Percentiles rank a stretch among this genome's conserved stretches.
Evolutionary conservation across 2,113 vertebrate genomes (phyloP).

Genomic region (Etheostoma cragini): DNA sequence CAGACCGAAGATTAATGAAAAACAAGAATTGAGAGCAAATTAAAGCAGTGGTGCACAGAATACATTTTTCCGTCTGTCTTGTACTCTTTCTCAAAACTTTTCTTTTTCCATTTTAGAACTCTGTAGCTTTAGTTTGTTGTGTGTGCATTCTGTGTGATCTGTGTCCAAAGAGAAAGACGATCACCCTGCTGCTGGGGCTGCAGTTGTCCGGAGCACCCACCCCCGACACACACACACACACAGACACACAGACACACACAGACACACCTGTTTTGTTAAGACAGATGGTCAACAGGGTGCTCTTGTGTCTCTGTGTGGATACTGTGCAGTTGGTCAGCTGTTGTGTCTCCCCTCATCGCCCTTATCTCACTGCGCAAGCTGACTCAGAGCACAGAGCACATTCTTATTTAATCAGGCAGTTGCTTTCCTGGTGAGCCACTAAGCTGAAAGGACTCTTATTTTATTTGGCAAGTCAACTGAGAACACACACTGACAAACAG

Average conservation of each 20-base stretch:
- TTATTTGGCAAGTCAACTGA: slow-evolving; percentile 5
- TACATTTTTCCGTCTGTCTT: no score
- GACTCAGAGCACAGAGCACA: not conserved
- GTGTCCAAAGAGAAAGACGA: not conserved
- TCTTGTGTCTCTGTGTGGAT: slow-evolving; percentile 32
- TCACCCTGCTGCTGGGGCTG: slow-evolving; percentile 19
- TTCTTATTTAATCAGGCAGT: slow-evolving; percentile 44
- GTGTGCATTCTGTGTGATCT: slow-evolving; percentile 5
- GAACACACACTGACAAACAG: not conserved
- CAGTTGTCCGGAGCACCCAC: slow-evolving; percentile 32
- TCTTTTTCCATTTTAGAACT: not conserved
- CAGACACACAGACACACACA: not conserved
- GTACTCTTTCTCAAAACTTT: not conserved
- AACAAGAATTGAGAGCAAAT: not conserved
- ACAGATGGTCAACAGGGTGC: slow-evolving; percentile 57
- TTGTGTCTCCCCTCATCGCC: not conserved
- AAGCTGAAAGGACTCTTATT: slow-evolving; percentile 7
- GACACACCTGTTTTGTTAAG: slow-evolving; percentile 56
- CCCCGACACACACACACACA: no score
- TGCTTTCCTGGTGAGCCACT: slow-evolving; percentile 25
- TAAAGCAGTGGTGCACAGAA: not conserved
- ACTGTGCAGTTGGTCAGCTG: slow-evolving; percentile 39
- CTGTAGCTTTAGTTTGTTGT: not conserved
- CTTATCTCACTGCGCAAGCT: slow-evolving; percentile 26
- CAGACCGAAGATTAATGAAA: no score